A percentile compares a stretch with the other conserved stretches of the same genome.
phyloP scores from a whole-genome alignment of 1,140 invertebrate species.

The Melitaea cinxia region DNA sequence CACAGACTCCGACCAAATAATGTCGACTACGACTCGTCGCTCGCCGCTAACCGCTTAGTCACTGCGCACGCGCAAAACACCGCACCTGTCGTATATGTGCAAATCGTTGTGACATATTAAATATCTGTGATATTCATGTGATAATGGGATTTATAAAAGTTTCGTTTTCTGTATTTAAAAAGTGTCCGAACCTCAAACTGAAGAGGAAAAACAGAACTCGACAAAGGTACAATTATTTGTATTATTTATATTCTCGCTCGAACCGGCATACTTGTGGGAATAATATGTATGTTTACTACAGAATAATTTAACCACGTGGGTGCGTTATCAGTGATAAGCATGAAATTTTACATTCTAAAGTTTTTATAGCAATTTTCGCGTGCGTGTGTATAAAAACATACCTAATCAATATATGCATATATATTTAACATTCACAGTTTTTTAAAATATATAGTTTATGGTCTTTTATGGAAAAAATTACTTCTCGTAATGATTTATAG shows the following conservation, averaged over 20 bases:
- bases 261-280: neutral
- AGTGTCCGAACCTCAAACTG: constrained; percentile 66
- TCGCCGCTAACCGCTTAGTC: constrained; percentile 63
- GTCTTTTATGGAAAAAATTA: no score
- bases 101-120: constrained; percentile 50
- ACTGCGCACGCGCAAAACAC: constrained; percentile 54
- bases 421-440: no score
- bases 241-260: constrained; percentile 9
- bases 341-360: neutral
- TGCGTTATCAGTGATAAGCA: constrained; percentile 33
- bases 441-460: no score
- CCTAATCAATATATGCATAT: no score
- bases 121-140: constrained; percentile 54
- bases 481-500: no score
- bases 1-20: constrained; percentile 16
- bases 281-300: constrained; percentile 14
- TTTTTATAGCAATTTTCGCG: neutral
- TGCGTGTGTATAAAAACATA: neutral
- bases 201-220: constrained; percentile 48
- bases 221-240: constrained; percentile 32
- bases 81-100: constrained; percentile 52
- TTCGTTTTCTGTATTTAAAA: constrained; percentile 72
- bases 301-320: constrained; percentile 15
- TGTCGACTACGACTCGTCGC: constrained; percentile 16
- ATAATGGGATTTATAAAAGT: constrained; percentile 69